phyloP scores from a whole-genome alignment of 2,797 vertebrate species.

The Muscicapa striata region DNA sequence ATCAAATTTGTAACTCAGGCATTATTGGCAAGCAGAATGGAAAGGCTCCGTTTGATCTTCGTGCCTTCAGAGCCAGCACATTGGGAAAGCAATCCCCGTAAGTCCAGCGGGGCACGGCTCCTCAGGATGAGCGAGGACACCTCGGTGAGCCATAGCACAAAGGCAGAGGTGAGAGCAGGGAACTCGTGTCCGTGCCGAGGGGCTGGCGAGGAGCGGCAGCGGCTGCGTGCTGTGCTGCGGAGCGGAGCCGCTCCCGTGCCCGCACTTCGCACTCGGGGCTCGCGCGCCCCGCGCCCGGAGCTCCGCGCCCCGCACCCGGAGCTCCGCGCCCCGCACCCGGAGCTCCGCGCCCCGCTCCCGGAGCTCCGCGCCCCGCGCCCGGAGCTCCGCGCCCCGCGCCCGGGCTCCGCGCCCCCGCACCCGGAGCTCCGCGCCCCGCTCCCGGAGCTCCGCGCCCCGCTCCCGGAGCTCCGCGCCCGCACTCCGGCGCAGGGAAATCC shows the following conservation, averaged over 20 bases:
- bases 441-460: neutral
- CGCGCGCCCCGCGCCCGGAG: no score
- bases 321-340: no score
- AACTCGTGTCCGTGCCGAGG: conserved; percentile 19
- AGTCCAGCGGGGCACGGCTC: neutral
- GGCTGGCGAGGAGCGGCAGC: no score
- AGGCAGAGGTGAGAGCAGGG: conserved; percentile 16
- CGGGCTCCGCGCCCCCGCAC: no score
- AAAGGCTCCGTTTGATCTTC: conserved; percentile 61
- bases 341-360: neutral
- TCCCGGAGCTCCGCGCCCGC: no score
- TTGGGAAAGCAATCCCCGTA: conserved; percentile 52
- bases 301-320: no score
- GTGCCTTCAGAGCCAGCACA: conserved; percentile 21
- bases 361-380: no score
- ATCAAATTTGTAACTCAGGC: conserved; percentile 81
- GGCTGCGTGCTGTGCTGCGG: neutral
- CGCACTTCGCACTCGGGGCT: no score
- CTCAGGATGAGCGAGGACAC: neutral
- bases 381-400: no score
- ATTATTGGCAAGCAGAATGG: conserved; percentile 71
- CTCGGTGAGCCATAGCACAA: conserved; percentile 16
- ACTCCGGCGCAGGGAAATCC: neutral
- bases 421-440: no score
- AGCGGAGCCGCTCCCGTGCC: conserved; percentile 26